Evolutionary conservation across 2,113 vertebrate genomes (phyloP), one percentile per base, ranked within the genome.

Genomic region (Archilochus colubris): DNA sequence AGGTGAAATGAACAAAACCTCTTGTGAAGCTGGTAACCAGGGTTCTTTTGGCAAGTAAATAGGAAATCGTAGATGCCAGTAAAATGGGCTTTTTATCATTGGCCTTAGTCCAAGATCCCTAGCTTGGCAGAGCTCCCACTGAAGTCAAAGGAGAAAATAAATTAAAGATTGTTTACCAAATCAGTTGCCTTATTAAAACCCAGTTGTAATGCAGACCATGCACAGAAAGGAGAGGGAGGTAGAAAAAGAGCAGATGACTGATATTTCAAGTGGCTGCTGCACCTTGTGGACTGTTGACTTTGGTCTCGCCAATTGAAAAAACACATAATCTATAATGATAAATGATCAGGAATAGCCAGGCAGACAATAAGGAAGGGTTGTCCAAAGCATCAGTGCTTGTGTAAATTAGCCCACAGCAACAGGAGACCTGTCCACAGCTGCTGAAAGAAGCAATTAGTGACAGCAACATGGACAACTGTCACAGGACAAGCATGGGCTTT

Each of bases 381-480:
- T 97, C 94, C n/a, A 14, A 96, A 96, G 94, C 95, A 91, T 88
- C 91, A 59, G 86, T 87, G 94, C 96, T 97, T 91, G 92, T 94
- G 96, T 98, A 97, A 97, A 97, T 96, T 67, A 84, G 93, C 91
- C 95, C 86, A 63, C 16, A 54, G 87, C 86, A 86, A 55, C 28
- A 25, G 73, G 67, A 80, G 86, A 83, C 61, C 68, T 88, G 81
- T 93, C 91, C 83, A 43, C 84, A 91, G 38, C 58, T 69, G 85
- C 76, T 94, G 82, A 87, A 95, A 91, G 95, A 96, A 97, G 96
- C 97, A 97, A 95, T 97, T 97, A 97, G 89, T 84, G 89, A 68
- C 69, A 89, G 86, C 82, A 89, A 22, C 54, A 14, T 73, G 88
- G 18, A 94, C 95, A 96, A n/a, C 79, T 96, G 92, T 95, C 93